These are phyloP conservation scores for Cloeon dipterum DNA, from an alignment of 2,888 invertebrate species.

Conservation along the genomic window DNA sequence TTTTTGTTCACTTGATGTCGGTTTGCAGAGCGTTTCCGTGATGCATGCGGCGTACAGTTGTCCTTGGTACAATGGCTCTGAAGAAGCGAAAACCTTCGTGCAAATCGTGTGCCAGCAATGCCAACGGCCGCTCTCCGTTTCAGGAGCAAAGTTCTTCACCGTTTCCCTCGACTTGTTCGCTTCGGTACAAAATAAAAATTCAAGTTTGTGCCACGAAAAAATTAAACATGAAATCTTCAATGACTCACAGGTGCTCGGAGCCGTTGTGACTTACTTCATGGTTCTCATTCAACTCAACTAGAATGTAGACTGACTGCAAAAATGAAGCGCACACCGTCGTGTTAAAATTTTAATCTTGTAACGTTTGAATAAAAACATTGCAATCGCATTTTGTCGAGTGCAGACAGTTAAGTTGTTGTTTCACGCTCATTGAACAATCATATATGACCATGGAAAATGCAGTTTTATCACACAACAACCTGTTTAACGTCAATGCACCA, in stretches of 20 bases:
- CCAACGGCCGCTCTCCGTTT: constrained; percentile 72
- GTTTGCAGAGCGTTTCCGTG: constrained; percentile 62
- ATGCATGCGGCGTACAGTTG: constrained; percentile 83
- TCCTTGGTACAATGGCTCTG: constrained; percentile 77
- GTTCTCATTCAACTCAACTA: constrained; percentile 72
- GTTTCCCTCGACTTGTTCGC: constrained; percentile 71
- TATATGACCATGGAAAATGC: no score
- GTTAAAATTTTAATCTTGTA: no score
- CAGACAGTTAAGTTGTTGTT: no score
- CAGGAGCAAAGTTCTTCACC: constrained; percentile 74
- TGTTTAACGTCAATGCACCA: no score
- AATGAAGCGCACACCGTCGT: no score
- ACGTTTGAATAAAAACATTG: no score
- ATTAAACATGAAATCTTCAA: background rate
- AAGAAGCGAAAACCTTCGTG: constrained; percentile 74
- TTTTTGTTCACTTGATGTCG: no score
- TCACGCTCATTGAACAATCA: no score
- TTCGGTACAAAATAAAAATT: constrained; percentile 31
- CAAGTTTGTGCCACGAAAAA: no score
- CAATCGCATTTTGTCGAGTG: no score
- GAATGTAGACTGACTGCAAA: no score
- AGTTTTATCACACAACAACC: no score
- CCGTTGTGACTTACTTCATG: constrained; percentile 79
- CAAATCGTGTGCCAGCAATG: constrained; percentile 81
- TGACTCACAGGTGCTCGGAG: constrained; percentile 48